Evolutionary conservation across 2,888 invertebrate genomes (phyloP).

Genomic region (Sicus ferrugineus): DNA sequence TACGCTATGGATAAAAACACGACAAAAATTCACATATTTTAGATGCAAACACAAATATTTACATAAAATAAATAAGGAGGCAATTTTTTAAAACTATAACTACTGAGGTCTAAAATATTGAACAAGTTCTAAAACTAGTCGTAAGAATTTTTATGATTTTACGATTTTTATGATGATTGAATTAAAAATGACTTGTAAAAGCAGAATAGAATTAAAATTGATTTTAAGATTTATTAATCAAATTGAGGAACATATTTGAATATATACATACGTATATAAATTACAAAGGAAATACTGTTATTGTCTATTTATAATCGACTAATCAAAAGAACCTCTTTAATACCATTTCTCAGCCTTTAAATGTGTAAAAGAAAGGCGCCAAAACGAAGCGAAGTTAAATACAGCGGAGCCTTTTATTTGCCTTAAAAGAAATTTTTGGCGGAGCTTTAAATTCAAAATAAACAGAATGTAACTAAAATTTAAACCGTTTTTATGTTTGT

Average conservation of each 20-base stretch:
- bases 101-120: slow-evolving; percentile 19
- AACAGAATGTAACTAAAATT: too few relatives aligned
- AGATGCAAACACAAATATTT: slow-evolving; percentile 33
- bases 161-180: neutral
- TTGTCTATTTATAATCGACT: slow-evolving; percentile 35
- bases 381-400: too few relatives aligned
- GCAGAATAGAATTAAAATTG: neutral
- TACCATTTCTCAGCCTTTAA: too few relatives aligned
- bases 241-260: neutral
- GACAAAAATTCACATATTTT: slow-evolving; percentile 32
- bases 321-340: too few relatives aligned
- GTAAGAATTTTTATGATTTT: slow-evolving; percentile 29
- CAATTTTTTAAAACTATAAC: slow-evolving; percentile 34
- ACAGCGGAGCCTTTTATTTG: too few relatives aligned
- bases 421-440: too few relatives aligned
- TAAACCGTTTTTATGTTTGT: too few relatives aligned
- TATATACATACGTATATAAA: too few relatives aligned
- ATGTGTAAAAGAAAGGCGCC: too few relatives aligned
- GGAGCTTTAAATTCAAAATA: too few relatives aligned
- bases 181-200: slow-evolving; percentile 13
- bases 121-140: slow-evolving; percentile 32
- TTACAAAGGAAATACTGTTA: slow-evolving; percentile 28
- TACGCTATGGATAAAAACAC: slow-evolving; percentile 16
- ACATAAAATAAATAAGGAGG: slow-evolving; percentile 41
- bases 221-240: neutral